A percentile compares a stretch with the other conserved stretches of the same genome.
Evolutionary conservation across 2,888 invertebrate species (phyloP).

Genomic region (Pseudanteris insignis): DNA sequence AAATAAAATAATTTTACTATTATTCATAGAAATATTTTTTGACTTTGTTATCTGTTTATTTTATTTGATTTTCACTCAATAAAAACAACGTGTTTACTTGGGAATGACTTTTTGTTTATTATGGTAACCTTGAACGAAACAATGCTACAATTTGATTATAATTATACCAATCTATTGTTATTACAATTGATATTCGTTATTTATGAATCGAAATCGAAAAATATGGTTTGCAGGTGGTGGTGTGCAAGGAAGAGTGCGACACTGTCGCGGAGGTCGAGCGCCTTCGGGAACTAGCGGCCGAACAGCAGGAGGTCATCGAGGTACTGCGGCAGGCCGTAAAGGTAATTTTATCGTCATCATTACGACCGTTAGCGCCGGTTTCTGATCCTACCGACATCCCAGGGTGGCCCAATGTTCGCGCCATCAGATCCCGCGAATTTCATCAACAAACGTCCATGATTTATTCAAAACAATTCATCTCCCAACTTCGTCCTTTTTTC

Average conservation of each 20-base stretch:
- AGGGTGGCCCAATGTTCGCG: conserved; percentile 31
- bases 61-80: too few relatives aligned
- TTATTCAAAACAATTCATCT: conserved; percentile 33
- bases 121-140: too few relatives aligned
- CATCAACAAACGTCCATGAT: conserved; percentile 20
- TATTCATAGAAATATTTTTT: too few relatives aligned
- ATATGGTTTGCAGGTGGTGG: conserved; percentile 57
- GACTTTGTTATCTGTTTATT: too few relatives aligned
- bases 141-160: too few relatives aligned
- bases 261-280: conserved; percentile 56
- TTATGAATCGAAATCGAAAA: too few relatives aligned
- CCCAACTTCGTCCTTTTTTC: conserved; percentile 2
- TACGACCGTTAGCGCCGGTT: conserved; percentile 22
- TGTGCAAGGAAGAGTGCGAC: conserved; percentile 54
- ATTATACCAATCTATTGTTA: too few relatives aligned
- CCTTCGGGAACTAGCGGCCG: conserved; percentile 57
- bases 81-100: too few relatives aligned
- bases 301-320: conserved; percentile 61
- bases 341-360: conserved; percentile 51
- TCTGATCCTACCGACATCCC: too few relatives aligned
- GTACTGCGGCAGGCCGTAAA: conserved; percentile 59
- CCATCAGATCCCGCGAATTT: conserved; percentile 23
- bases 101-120: too few relatives aligned
- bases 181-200: too few relatives aligned
- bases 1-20: too few relatives aligned